Base-by-base conservation (phyloP, 2,888 invertebrate genomes). In the Lysandra bellargus region DNA sequence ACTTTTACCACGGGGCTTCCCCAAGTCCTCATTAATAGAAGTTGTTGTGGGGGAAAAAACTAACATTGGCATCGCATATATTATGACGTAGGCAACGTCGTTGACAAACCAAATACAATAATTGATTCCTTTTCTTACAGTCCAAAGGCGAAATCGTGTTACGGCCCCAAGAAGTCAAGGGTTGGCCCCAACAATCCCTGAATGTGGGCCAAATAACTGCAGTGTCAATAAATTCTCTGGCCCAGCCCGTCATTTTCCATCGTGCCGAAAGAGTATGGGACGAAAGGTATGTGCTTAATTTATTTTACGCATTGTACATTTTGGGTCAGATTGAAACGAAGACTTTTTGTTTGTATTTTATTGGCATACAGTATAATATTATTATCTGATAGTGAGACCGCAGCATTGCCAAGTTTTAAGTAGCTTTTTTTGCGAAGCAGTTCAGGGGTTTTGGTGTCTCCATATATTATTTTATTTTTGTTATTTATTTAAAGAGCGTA, bases 171-270 rank as follows among this genome's bases (percentile, higher is more conserved):
- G 96, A 96, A 83, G 96, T 97, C 2, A 95, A 95, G 85, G 95
- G 95, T 83, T 96, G 96, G 96, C 96, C 96, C 0, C 94, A 95
- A 82, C 94, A 95, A 82, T 93, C 95, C 0, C 85, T 96, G 73
- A 95, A 96, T 83, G 95, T 98, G 57, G 98, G 98, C 4, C 98
- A 98, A 93, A 96, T 98, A 81, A 96, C 97, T 53, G 98, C 97
- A 9, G 96, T 99, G n/a, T 96, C 98, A 12, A 97, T 98, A 61
- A 97, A 98, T 90, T 96, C 96, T 4, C 93, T 96, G 78, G 97
- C 97, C 33, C 96, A 97, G 85, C 96, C 98, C 2, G 96, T 98
- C 78, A 96, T 98, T 82, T 98, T 98, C 88, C 98, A 99, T 88
- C 95, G 99, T 83, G 98, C 96, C 64, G 96, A 96, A 84, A 93